A percentile compares a stretch with the other conserved stretches of the same genome.
phyloP scores from a whole-genome alignment of 2,797 vertebrate species.

The Danio aesculapii region DNA sequence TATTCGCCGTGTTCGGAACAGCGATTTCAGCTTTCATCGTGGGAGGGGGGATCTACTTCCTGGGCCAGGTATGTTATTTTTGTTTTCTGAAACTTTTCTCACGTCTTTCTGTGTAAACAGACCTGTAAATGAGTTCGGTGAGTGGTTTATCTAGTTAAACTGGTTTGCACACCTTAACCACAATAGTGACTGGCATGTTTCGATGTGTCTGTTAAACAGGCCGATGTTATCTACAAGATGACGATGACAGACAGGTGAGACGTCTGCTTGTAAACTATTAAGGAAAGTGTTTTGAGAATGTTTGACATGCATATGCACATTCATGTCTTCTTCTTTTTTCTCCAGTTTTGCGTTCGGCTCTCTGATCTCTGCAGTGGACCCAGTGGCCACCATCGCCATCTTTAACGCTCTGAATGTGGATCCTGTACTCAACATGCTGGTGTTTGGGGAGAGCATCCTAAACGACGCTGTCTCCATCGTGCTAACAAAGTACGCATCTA shows the following conservation, averaged over 20 bases:
- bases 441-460: slow-evolving; percentile 98
- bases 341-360: slow-evolving; percentile 96
- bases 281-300: background rate
- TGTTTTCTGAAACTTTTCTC: background rate
- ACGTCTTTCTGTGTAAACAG: background rate
- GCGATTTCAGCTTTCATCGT: slow-evolving; percentile 97
- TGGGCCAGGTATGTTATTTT: slow-evolving; percentile 86
- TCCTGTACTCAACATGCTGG: slow-evolving; percentile 98
- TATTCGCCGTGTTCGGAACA: slow-evolving; percentile 97
- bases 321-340: background rate
- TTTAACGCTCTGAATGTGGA: slow-evolving; percentile 98
- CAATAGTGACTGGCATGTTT: background rate
- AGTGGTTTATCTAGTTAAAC: slow-evolving; percentile 7
- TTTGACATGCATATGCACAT: background rate
- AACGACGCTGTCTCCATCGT: slow-evolving; percentile 98
- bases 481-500: slow-evolving; percentile 91
- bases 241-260: slow-evolving; percentile 98
- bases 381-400: slow-evolving; percentile 97
- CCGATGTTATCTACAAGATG: slow-evolving; percentile 98
- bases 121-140: background rate
- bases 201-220: slow-evolving; percentile 80
- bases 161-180: background rate
- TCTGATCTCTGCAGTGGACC: slow-evolving; percentile 96
- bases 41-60: slow-evolving; percentile 97
- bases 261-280: background rate